Base-by-base conservation (phyloP, 2,113 vertebrate species). In the Fregata magnificens region DNA sequence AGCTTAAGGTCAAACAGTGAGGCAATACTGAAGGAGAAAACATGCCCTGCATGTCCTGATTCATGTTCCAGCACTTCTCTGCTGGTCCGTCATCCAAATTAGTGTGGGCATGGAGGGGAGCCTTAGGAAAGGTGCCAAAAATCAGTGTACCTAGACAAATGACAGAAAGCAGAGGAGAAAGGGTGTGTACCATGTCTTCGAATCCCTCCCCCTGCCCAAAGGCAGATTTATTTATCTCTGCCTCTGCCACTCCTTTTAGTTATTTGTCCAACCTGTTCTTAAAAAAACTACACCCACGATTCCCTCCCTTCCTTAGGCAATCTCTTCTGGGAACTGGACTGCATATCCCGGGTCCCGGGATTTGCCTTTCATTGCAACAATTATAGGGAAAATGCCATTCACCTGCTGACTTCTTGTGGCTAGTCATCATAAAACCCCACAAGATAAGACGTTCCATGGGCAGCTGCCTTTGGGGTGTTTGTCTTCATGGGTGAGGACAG, bases 221-320 rank as follows among this genome's bases (percentile, higher is more conserved):
- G 71, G 67, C 49, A 88, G 40, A 16, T 34, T 94, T 80, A 86
- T 90, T 88, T 88, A 49, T 77, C 66, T 83, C 71, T 86, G 34
- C 26, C 49, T 88, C 82, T 80, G 66, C 62, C 31, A 58, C 28
- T 88, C 84, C 49, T 92, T 36, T 73, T 44, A 78, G 34, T 13
- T 79, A 72, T 90, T 62, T 73, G 67, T 81, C 67, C 69, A 86
- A 88, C 53, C n/a, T 58, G 45, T 90, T 96, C 62, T 93, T 90
- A 72, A 66, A 47, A 81, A 87, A 88, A n/a, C 0, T 1, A 3
- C 19, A 28, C 28, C 1, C 4, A 22, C 1, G 4, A 59, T 87
- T 67, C 32, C 40, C 59, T 94, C 38, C 62, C 49, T 67, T 88
- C 5, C 1, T 96, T 92, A 86, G 50, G 82, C 63, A 93, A 86